Percentiles rank a stretch among this genome's conserved stretches.
phyloP scores from a whole-genome alignment of 2,113 vertebrate genomes.

The Acrocephalus arundinaceus region DNA sequence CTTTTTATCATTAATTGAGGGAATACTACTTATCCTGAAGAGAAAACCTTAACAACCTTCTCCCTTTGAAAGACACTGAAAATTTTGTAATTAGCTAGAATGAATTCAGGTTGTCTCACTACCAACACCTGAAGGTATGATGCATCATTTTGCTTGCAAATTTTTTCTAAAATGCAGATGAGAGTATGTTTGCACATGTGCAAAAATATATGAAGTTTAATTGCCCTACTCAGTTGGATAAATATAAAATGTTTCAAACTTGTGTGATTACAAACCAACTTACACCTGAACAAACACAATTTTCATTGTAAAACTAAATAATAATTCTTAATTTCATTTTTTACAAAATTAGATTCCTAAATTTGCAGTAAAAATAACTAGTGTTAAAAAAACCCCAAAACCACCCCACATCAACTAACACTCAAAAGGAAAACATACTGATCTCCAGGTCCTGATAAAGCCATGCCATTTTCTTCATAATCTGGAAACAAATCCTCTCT shows the following conservation, averaged over 20 bases:
- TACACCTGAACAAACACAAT: background rate
- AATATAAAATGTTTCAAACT: background rate
- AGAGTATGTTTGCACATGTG: background rate
- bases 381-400: background rate
- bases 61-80: background rate
- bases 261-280: background rate
- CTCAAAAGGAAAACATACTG: constrained; percentile 77
- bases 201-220: background rate
- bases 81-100: background rate
- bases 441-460: constrained; percentile 77
- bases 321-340: background rate
- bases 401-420: background rate
- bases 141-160: background rate
- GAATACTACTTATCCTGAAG: background rate
- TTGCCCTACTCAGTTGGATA: background rate
- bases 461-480: constrained; percentile 85
- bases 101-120: background rate
- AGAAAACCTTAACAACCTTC: background rate
- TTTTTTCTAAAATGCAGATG: background rate
- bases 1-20: background rate
- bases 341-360: background rate
- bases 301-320: background rate
- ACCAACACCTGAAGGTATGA: background rate
- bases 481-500: constrained; percentile 88
- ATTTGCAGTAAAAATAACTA: background rate